Evolutionary conservation across 1,140 invertebrate genomes (phyloP), one percentile per base, ranked within the genome.

Genomic region (Dendroctonus ponderosae): DNA sequence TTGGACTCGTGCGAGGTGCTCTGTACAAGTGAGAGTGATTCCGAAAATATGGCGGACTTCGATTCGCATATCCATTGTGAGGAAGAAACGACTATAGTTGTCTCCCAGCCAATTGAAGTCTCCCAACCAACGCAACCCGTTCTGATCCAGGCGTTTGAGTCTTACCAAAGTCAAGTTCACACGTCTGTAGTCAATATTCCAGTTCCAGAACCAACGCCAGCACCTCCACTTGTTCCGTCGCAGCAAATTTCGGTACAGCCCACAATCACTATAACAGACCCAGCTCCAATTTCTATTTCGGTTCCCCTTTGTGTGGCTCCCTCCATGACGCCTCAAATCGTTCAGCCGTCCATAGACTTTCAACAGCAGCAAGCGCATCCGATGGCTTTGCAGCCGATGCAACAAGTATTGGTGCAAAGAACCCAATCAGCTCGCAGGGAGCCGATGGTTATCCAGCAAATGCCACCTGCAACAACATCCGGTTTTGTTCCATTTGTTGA

Each of bases 11-110:
- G 94, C 77, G 89, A 91, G 71, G 83, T 83, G 70, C 84, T 88
- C 76, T 89, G 87, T 7, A 89, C 87, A 1, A 91, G 89, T 78
- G 90, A 92, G 78, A 90, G 89, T 75, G 89, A 91, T 69, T 83
- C 85, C 0, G 85, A 86, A 65, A 77, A 74, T 46, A 62, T 67
- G 42, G 53, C 68, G 41, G 74, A 74, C 14, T 68, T 71, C 61
- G 72, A 74, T 61, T 26, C 37, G 72, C 69, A 49, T 60, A 70
- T 7, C 74, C 72, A 26, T 72, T 74, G 51, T 39, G 61, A 69
- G 7, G 66, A 71, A 40, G 54, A 67, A 62, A 50, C 43, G 5
- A 12, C 58, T 15, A 42, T 61, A 40, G 14, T 58, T 48, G 50
- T 72, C 66, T 62, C 63, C 15, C 57, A 59, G 52, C 56, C 52